phyloP scores from a whole-genome alignment of 1,140 invertebrate species.

The Drosophila guanche region DNA sequence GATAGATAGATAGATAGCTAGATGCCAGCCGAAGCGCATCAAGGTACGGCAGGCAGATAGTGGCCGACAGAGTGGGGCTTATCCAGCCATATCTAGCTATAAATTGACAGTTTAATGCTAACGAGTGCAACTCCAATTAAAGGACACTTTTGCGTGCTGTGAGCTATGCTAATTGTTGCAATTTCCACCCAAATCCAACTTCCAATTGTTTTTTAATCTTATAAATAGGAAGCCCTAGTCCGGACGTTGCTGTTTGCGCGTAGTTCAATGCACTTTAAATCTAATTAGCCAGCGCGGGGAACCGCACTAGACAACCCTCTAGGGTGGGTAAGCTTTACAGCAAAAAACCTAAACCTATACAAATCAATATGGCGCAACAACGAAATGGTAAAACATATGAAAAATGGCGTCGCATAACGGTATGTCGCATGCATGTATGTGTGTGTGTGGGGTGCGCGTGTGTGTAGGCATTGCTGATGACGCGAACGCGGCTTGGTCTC shows the following conservation, averaged over 20 bases:
- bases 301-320: slow-evolving; percentile 1
- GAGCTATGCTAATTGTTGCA: too few species aligned
- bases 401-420: slow-evolving; percentile 63
- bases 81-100: too few species aligned
- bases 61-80: too few species aligned
- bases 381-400: slow-evolving; percentile 39
- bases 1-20: too few species aligned
- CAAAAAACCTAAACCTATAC: background rate
- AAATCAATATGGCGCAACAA: slow-evolving; percentile 28
- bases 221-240: slow-evolving; percentile 22
- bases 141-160: too few species aligned
- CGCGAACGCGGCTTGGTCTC: slow-evolving; percentile 2
- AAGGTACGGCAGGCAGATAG: too few species aligned
- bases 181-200: too few species aligned
- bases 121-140: too few species aligned
- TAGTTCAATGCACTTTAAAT: slow-evolving; percentile 60
- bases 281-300: slow-evolving; percentile 39
- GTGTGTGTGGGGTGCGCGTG: slow-evolving; percentile 17
- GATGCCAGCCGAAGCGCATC: too few species aligned
- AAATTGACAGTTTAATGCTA: too few species aligned
- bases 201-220: too few species aligned
- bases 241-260: too few species aligned
- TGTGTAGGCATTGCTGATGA: slow-evolving; percentile 47
- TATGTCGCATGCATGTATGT: slow-evolving; percentile 29
- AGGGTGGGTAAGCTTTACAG: background rate